A percentile compares a stretch with the other conserved stretches of the same genome.
These are phyloP conservation scores for Peromyscus eremicus DNA, from an alignment of 2,797 vertebrate genomes.

Conservation along the genomic window DNA sequence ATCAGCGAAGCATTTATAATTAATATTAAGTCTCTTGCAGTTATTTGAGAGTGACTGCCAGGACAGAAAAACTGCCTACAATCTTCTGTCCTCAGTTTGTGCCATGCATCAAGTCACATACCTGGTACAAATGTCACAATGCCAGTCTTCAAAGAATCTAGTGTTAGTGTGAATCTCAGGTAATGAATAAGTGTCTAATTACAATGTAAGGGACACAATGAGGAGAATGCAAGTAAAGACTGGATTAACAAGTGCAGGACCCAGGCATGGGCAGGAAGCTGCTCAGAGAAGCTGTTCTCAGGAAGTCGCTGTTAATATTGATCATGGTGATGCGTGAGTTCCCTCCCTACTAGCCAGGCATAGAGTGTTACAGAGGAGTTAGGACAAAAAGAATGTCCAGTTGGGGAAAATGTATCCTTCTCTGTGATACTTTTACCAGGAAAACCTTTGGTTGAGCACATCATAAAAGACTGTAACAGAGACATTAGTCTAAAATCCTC, in stretches of 20 bases:
- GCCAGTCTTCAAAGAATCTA: constrained; percentile 49
- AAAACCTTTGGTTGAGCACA: background rate
- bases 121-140: background rate
- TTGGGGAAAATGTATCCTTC: background rate
- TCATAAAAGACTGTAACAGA: background rate
- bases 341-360: background rate
- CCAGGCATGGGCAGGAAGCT: background rate
- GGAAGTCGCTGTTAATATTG: background rate
- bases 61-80: background rate
- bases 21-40: background rate
- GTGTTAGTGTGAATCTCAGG: background rate
- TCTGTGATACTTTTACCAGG: background rate
- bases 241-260: background rate
- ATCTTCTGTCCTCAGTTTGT: background rate
- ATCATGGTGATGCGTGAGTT: background rate
- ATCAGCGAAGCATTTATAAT: background rate
- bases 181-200: background rate
- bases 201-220: background rate
- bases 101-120: background rate
- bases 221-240: background rate
- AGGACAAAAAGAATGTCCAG: background rate
- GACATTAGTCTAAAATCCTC: background rate
- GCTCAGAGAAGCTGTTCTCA: background rate
- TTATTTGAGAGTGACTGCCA: background rate
- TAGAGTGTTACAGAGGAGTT: background rate